A percentile compares a stretch with the other conserved stretches of the same genome.
These are phyloP conservation scores for Bombus pascuorum DNA, from an alignment of 1,140 invertebrate genomes.

Conservation along the genomic window DNA sequence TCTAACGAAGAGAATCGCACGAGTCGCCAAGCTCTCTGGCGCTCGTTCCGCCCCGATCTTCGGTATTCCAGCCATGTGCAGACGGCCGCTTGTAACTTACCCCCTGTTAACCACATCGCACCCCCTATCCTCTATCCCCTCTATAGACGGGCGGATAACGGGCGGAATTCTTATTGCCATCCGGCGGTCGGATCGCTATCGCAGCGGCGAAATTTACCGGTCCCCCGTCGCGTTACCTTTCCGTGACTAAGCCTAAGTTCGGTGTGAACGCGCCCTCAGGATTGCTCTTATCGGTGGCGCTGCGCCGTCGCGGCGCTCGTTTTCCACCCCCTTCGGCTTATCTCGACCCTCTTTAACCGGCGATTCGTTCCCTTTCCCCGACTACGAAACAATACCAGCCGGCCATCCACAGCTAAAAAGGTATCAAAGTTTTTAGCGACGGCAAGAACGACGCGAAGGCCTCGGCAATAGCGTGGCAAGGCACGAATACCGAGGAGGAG, in stretches of 20 bases:
- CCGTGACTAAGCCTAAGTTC: constrained; percentile 47
- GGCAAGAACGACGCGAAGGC: background rate
- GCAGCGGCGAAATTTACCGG: constrained; percentile 37
- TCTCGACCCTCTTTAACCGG: constrained; percentile 63
- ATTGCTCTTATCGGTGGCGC: constrained; percentile 68
- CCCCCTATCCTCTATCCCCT: background rate
- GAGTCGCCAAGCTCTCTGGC: background rate
- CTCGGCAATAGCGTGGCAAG: too few species aligned
- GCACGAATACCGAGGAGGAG: too few species aligned
- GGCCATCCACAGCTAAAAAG: constrained; percentile 49
- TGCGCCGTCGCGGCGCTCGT: constrained; percentile 44
- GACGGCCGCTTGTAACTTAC: background rate
- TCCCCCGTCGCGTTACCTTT: constrained; percentile 44
- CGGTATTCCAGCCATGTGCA: background rate
- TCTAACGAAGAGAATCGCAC: background rate
- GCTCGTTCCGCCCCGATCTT: background rate
- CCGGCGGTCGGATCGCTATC: constrained; percentile 25
- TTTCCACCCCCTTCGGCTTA: constrained; percentile 55
- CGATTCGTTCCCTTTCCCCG: background rate
- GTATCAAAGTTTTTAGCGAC: constrained; percentile 71
- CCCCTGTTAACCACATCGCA: background rate
- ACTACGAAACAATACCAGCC: constrained; percentile 58
- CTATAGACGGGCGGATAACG: constrained; percentile 15
- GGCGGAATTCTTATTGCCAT: constrained; percentile 41
- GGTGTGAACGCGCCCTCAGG: constrained; percentile 60